phyloP scores from a whole-genome alignment of 2,113 vertebrate genomes.

The Gymnobelideus leadbeateri region DNA sequence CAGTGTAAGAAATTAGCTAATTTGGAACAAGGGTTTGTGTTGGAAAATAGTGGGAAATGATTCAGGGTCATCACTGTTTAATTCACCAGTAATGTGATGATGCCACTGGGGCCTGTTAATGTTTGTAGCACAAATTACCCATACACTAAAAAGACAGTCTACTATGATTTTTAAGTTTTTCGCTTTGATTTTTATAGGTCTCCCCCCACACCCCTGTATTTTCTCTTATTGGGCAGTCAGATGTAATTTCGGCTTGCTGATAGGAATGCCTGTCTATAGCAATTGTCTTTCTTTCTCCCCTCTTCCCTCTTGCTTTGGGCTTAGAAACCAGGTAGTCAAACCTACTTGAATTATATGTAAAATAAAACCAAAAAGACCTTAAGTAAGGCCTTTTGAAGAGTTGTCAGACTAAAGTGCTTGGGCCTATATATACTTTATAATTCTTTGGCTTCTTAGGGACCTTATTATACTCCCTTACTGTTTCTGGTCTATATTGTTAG shows the following conservation, averaged over 20 bases:
- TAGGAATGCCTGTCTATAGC: not conserved
- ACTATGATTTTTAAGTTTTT: not conserved
- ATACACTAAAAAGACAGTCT: not conserved
- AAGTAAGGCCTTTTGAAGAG: conserved; percentile 12
- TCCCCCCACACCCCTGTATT: not conserved
- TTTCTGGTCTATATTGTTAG: conserved; percentile 25
- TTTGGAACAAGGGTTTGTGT: not conserved
- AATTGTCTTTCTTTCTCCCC: not conserved
- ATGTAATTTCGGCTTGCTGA: not conserved
- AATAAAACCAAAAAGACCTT: conserved; percentile 7
- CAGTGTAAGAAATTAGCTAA: not conserved
- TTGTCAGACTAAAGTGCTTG: conserved; percentile 42
- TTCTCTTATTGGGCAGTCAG: not conserved
- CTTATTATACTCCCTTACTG: conserved; percentile 27
- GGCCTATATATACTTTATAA: not conserved
- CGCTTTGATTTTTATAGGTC: not conserved
- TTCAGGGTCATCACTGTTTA: not conserved
- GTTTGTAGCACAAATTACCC: not conserved
- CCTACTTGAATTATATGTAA: conserved; percentile 17
- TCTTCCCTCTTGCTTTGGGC: not conserved
- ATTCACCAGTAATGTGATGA: not conserved
- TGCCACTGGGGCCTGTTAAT: not conserved
- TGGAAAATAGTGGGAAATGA: not conserved
- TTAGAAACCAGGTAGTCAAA: not conserved
- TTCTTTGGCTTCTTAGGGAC: conserved; percentile 41